Percentiles rank a stretch among this genome's conserved stretches.
Conservation (phyloP, 2,113 vertebrate genomes). For the Pomatostomus ruficeps region DNA sequence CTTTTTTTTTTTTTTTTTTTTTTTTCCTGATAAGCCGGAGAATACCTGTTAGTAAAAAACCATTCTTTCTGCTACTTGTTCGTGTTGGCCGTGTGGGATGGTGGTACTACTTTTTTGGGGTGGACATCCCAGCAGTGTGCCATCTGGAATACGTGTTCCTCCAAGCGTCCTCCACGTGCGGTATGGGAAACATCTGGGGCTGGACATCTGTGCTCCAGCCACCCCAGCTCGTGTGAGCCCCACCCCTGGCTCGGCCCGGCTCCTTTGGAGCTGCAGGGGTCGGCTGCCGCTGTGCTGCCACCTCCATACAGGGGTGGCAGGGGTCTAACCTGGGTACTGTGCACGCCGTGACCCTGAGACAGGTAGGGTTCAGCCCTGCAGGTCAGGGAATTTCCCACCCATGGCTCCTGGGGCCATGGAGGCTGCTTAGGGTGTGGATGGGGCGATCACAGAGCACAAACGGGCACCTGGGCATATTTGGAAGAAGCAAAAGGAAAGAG, state of each 20-base stretch:
- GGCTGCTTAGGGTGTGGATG: accelerated
- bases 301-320: accelerated
- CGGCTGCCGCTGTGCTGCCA: accelerated
- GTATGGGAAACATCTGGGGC: background rate
- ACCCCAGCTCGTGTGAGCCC: background rate
- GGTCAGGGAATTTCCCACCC: accelerated
- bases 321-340: accelerated
- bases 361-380: background rate
- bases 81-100: accelerated
- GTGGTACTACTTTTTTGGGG: background rate
- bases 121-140: background rate
- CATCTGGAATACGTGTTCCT: accelerated
- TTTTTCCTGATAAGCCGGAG: accelerated
- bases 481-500: background rate
- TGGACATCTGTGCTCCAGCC: background rate
- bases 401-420: accelerated
- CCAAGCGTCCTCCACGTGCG: accelerated
- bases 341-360: accelerated
- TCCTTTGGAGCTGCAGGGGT: accelerated
- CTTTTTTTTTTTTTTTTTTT: no score
- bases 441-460: accelerated
- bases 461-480: accelerated
- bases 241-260: accelerated
- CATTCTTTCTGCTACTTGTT: background rate
- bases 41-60: background rate